Evolutionary conservation across 2,888 invertebrate genomes (phyloP).

Genomic region (Luperina nickerlii): DNA sequence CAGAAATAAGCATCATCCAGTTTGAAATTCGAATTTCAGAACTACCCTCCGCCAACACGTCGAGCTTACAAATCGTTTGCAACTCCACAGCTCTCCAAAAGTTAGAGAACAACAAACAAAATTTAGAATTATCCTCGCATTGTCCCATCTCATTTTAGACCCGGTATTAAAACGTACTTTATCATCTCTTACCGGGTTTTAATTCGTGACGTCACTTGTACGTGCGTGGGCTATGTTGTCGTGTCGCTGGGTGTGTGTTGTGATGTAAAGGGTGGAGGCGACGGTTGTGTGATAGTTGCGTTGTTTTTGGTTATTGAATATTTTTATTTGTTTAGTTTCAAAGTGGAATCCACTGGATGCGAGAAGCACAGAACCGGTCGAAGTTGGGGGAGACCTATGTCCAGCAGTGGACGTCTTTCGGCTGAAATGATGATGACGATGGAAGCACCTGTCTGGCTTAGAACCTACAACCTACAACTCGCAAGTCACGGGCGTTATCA

Average conservation of each 20-base stretch:
- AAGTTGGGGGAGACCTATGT: not conserved
- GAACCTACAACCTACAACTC: not conserved
- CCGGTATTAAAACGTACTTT: slow-evolving; percentile 64
- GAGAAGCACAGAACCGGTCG: not conserved
- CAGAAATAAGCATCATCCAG: slow-evolving; percentile 12
- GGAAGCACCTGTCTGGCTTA: not conserved
- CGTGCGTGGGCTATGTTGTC: slow-evolving; percentile 45
- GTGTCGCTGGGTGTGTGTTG: slow-evolving; percentile 4
- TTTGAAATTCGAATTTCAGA: slow-evolving; percentile 15
- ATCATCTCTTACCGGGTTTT: slow-evolving; percentile 58
- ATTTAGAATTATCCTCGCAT: slow-evolving; percentile 40
- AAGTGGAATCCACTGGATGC: not conserved
- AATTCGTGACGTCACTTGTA: slow-evolving; percentile 60
- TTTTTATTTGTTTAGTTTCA: not conserved
- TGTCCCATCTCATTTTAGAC: slow-evolving; percentile 47
- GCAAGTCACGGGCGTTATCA: not conserved
- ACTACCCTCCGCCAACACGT: slow-evolving; percentile 18
- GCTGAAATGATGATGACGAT: not conserved
- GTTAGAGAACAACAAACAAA: slow-evolving; percentile 52
- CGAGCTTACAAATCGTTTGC: slow-evolving; percentile 34
- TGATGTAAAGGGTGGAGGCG: not conserved
- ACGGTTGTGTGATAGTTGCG: slow-evolving; percentile 27
- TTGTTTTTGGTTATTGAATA: not conserved
- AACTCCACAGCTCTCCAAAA: slow-evolving; percentile 37
- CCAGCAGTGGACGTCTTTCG: not conserved